Conservation (phyloP, 23 tunicate species). For the Clavelina lepadiformis region DNA sequence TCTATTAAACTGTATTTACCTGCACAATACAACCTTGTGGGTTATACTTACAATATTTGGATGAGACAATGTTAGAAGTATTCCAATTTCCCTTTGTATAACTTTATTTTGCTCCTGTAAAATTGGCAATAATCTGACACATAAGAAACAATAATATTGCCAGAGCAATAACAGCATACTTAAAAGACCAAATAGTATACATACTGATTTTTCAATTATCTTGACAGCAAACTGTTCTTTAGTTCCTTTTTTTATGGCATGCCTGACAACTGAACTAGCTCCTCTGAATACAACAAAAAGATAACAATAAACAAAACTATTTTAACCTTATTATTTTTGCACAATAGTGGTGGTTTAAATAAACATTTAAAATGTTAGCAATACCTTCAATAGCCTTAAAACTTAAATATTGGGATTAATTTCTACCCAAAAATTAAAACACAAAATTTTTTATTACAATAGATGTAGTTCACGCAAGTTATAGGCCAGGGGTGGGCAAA, state of each 20-base stretch:
- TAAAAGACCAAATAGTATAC: not conserved
- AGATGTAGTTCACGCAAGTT: too few relatives aligned
- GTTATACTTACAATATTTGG: constrained; percentile 65
- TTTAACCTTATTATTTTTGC: too few relatives aligned
- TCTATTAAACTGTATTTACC: too few relatives aligned
- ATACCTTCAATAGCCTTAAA: too few relatives aligned
- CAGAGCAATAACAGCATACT: not conserved
- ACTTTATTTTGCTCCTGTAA: constrained; percentile 62
- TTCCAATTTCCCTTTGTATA: constrained; percentile 57
- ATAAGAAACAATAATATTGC: not conserved
- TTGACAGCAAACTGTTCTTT: constrained; percentile 61
- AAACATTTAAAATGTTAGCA: too few relatives aligned
- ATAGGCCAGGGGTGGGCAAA: too few relatives aligned
- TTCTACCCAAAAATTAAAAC: too few relatives aligned
- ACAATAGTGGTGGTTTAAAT: too few relatives aligned
- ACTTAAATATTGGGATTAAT: too few relatives aligned
- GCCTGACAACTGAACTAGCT: constrained; percentile 53
- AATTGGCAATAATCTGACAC: not conserved
- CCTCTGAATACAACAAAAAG: constrained; percentile 39
- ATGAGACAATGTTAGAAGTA: constrained; percentile 55
- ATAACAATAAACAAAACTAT: not conserved
- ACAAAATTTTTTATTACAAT: too few relatives aligned
- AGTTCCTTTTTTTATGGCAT: constrained; percentile 52
- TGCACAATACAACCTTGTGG: not conserved
- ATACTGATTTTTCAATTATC: constrained; percentile 44